Conservation (phyloP, 1,140 invertebrate species). For the Ceratitis capitata region DNA sequence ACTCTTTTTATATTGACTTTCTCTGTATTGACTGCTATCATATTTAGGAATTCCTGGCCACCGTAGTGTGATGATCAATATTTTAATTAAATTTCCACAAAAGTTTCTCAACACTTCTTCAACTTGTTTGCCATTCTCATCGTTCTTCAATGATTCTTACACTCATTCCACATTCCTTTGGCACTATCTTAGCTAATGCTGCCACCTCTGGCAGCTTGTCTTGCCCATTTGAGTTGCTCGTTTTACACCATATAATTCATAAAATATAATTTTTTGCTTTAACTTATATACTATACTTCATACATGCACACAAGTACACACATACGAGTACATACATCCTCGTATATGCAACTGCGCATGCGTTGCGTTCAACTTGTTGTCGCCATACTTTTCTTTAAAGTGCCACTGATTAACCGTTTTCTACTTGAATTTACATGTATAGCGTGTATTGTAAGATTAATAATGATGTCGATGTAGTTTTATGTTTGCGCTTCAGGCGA, state of each 20-base stretch:
- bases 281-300: too few relatives aligned
- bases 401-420: slow-evolving; percentile 15
- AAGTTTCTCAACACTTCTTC: too few relatives aligned
- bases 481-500: slow-evolving; percentile 13
- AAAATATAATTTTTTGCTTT: not conserved
- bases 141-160: too few relatives aligned
- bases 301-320: not conserved
- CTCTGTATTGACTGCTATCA: too few relatives aligned
- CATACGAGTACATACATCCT: not conserved
- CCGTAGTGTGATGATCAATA: too few relatives aligned
- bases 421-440: not conserved
- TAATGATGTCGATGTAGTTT: slow-evolving; percentile 17
- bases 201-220: not conserved
- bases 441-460: slow-evolving; percentile 8
- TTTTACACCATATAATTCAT: not conserved
- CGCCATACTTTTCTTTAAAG: not conserved
- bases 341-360: not conserved
- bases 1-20: too few relatives aligned
- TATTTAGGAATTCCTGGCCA: too few relatives aligned
- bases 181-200: not conserved
- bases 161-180: not conserved
- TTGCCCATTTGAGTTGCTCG: not conserved
- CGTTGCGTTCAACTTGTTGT: not conserved
- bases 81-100: too few relatives aligned
- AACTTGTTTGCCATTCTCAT: too few relatives aligned